Evolutionary conservation across 2,113 vertebrate genomes (phyloP), one percentile per base, ranked within the genome.

Genomic region (Hippocampus comes): DNA sequence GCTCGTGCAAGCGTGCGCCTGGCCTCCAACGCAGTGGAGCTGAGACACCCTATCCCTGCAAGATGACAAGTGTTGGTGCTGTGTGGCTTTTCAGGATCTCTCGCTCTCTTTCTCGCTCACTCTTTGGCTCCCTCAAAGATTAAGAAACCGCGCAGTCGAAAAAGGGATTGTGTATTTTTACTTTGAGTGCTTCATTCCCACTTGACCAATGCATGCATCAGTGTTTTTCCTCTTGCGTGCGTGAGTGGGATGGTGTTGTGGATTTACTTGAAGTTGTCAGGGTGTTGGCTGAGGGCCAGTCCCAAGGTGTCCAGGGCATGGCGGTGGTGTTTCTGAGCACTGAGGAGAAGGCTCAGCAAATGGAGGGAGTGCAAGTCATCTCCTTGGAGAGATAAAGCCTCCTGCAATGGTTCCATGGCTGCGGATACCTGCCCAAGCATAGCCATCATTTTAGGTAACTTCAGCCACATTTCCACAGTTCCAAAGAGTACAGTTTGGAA

Each of bases 281-380:
- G 97, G 81, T 99, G 91, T 83, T 99, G 96, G 18, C 82, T 90
- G 76, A 98, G 90, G 82, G 95, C 95, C 92, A 99, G 93, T 69
- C 79, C 83, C 79, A 98, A 90, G 43, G 96, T 93, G 68, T 99
- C 96, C 77, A 96, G 88, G 23, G 96, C 94, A 0, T 95, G 94
- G 69, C 95, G 94, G 86, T 96, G 88, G 84, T 99, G 94, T 75
- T 99, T 99, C 92, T 99, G 96, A 75, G 97, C 94, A 0, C 96
- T 99, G 78, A 99, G 93, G 73, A 99, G 94, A 76, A 99, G 94
- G 9, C 91, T 94, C 86, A 99, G 88, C 43, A 99, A 92, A 84
- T 99, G 97, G 75, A 99, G 95, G 30, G 94, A 94, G 63, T 95
- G 92, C 72, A 94, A 90, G 70, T 98, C 94, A 25, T 98, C 96